Evolutionary conservation across 2,113 vertebrate species (phyloP).

Genomic region (Himantopus leucocephalus): DNA sequence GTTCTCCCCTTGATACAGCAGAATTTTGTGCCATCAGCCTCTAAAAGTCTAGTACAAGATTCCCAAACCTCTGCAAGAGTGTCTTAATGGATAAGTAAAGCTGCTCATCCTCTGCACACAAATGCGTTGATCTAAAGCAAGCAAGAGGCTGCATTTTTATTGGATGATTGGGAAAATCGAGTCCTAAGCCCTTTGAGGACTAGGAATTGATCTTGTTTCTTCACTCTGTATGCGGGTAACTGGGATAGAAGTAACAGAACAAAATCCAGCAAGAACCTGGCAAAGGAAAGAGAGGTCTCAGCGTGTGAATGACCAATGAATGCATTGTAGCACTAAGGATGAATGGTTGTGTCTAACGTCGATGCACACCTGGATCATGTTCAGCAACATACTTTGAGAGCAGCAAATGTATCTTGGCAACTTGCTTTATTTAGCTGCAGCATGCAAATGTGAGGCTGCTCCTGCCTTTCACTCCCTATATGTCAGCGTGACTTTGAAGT

Average conservation of each 20-base stretch:
- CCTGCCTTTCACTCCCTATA: not conserved
- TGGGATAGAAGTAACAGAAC: not conserved
- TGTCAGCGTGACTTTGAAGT: slow-evolving; percentile 17
- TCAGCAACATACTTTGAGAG: not conserved
- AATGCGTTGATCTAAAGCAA: not conserved
- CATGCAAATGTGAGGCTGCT: slow-evolving; percentile 11
- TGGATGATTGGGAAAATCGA: not conserved
- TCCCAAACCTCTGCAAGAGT: not conserved
- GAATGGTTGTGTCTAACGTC: not conserved
- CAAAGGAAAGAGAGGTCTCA: not conserved
- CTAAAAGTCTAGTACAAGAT: not conserved
- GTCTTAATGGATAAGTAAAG: not conserved
- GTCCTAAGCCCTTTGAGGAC: not conserved
- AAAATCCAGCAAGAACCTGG: not conserved
- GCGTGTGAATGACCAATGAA: fast-evolving
- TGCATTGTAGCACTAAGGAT: not conserved
- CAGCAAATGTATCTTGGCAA: slow-evolving; percentile 9
- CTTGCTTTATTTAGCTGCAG: slow-evolving; percentile 25
- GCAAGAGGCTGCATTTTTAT: not conserved
- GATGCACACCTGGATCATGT: not conserved
- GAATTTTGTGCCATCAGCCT: not conserved
- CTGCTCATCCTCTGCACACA: not conserved
- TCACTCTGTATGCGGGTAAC: not conserved
- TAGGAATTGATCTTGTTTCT: not conserved
- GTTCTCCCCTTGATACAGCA: not conserved